A percentile compares a stretch with the other conserved stretches of the same genome.
Evolutionary conservation across 2,888 invertebrate genomes (phyloP).

Genomic region (Metalampra italica): DNA sequence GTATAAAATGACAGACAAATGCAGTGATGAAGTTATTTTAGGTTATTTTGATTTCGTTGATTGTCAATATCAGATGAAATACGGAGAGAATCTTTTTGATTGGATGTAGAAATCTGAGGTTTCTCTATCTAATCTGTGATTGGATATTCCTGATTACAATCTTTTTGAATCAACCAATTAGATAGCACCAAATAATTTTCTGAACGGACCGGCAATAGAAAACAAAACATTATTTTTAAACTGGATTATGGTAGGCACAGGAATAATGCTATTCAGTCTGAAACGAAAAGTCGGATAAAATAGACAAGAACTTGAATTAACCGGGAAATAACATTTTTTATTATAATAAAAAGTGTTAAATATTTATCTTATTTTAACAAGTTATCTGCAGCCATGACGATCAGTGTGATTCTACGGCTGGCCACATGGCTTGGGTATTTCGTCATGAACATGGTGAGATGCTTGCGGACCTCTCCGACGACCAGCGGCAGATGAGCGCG

Average conservation of each 20-base stretch:
- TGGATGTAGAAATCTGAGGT: too few relatives aligned
- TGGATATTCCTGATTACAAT: too few relatives aligned
- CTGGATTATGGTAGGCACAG: too few relatives aligned
- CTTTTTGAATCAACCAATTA: too few relatives aligned
- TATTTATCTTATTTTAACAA: slow-evolving; percentile 35
- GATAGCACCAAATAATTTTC: too few relatives aligned
- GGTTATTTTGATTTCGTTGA: background rate
- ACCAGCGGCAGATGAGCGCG: slow-evolving; percentile 89
- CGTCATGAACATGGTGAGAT: slow-evolving; percentile 55
- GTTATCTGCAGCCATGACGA: slow-evolving; percentile 81
- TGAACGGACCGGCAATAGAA: too few relatives aligned
- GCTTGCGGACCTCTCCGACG: slow-evolving; percentile 84
- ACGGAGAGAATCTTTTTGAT: too few relatives aligned
- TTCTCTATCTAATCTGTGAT: too few relatives aligned
- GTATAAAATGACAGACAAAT: slow-evolving; percentile 22
- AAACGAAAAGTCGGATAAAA: background rate
- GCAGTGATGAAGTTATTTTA: background rate
- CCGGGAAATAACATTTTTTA: too few relatives aligned
- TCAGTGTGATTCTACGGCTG: slow-evolving; percentile 80
- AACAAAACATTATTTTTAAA: too few relatives aligned
- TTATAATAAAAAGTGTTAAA: too few relatives aligned
- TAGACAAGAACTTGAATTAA: slow-evolving; percentile 9
- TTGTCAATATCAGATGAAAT: background rate
- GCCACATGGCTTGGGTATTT: slow-evolving; percentile 84
- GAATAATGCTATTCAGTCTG: too few relatives aligned